Evolutionary conservation across 2,797 vertebrate species (phyloP).

Genomic region (Bucorvus abyssinicus): DNA sequence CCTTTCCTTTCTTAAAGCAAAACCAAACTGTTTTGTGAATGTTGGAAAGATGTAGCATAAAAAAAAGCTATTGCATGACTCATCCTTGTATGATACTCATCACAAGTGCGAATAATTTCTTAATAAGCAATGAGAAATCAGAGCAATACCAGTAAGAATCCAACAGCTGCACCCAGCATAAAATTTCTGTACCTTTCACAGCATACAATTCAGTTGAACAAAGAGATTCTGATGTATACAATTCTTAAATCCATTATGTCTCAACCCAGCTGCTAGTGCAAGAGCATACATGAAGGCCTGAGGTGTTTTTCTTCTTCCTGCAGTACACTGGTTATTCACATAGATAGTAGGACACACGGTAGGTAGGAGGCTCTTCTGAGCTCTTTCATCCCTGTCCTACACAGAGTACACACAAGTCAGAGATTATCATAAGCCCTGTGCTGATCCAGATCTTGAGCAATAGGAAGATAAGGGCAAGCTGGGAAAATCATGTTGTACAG

Average conservation of each 20-base stretch:
- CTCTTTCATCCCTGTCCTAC: background rate
- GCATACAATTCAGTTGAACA: background rate
- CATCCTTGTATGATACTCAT: background rate
- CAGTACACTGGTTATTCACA: background rate
- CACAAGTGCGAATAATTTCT: background rate
- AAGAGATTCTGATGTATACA: background rate
- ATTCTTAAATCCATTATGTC: background rate
- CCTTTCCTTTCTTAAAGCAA: background rate
- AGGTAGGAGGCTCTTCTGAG: background rate
- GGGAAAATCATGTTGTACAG: background rate
- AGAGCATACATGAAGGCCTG: background rate
- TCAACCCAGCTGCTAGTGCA: background rate
- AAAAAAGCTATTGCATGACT: background rate
- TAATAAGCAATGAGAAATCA: slow-evolving; percentile 1
- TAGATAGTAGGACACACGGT: background rate
- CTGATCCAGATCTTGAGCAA: background rate
- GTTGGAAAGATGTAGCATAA: background rate
- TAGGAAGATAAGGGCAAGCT: background rate
- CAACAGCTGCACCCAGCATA: background rate
- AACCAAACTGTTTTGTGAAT: background rate
- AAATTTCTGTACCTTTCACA: background rate
- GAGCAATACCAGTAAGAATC: background rate
- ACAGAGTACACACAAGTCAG: background rate
- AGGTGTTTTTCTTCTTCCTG: background rate
- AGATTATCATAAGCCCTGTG: background rate